Evolutionary conservation across 2,797 vertebrate species (phyloP).

Genomic region (Xenops minutus): DNA sequence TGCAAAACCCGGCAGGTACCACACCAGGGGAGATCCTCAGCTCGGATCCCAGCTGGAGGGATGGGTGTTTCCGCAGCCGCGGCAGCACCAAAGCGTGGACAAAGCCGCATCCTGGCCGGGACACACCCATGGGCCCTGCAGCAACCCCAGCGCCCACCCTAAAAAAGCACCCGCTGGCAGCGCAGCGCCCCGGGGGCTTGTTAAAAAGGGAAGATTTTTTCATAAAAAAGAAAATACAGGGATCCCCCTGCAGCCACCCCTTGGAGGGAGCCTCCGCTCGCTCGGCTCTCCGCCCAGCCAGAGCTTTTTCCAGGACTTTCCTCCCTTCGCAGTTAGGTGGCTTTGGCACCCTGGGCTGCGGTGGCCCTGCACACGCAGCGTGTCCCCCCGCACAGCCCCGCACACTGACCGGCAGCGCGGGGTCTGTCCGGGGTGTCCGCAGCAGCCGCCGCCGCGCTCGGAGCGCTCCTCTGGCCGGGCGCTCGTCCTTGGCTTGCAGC

Average conservation of each 20-base stretch:
- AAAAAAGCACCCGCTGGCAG: background rate
- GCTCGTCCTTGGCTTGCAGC: constrained; percentile 27
- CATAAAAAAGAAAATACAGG: background rate
- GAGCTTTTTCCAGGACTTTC: background rate
- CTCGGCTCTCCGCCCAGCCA: background rate
- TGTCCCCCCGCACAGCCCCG: background rate
- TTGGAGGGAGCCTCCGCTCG: background rate
- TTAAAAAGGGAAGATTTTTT: background rate
- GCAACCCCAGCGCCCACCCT: background rate
- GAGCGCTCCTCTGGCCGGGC: background rate
- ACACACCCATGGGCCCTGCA: constrained; percentile 16
- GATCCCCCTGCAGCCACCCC: background rate
- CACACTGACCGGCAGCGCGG: background rate
- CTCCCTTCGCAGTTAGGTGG: background rate
- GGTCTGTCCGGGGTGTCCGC: background rate
- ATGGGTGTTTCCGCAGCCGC: background rate
- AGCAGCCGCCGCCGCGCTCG: background rate
- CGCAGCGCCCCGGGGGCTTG: background rate
- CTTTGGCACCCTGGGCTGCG: background rate
- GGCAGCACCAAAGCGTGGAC: background rate
- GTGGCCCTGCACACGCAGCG: background rate
- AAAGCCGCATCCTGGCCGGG: background rate
- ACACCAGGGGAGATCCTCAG: background rate
- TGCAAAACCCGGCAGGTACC: accelerated
- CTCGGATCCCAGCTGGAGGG: background rate